A percentile compares a stretch with the other conserved stretches of the same genome.
Conservation (phyloP, 2,888 invertebrate genomes). For the Argyresthia albistria region DNA sequence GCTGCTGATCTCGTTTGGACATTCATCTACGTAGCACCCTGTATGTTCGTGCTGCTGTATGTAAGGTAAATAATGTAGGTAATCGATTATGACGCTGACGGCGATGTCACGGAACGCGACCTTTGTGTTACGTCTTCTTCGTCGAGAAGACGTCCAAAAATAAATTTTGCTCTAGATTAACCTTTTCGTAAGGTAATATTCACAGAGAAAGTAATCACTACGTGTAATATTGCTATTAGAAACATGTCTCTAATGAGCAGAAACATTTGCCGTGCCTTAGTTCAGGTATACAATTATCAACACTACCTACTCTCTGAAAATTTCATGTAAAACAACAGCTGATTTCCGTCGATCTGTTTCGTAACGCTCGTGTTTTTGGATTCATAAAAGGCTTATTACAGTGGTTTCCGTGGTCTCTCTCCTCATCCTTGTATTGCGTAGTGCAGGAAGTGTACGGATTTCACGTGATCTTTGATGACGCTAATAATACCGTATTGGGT, state of each 20-base stretch:
- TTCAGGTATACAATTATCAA: slow-evolving; percentile 33
- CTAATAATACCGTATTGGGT: slow-evolving; percentile 12
- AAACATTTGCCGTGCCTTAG: slow-evolving; percentile 46
- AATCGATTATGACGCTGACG: too few species aligned
- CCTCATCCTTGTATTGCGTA: too few species aligned
- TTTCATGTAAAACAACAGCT: slow-evolving; percentile 1
- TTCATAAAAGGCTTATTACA: neutral
- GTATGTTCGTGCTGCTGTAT: too few species aligned
- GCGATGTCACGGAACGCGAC: too few species aligned
- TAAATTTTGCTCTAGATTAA: slow-evolving; percentile 32
- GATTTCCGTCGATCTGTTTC: slow-evolving; percentile 33
- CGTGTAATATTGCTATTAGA: too few species aligned
- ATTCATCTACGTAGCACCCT: too few species aligned
- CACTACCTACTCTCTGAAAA: slow-evolving; percentile 7
- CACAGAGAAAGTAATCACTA: too few species aligned
- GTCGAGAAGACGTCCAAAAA: slow-evolving; percentile 42
- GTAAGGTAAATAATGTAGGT: too few species aligned
- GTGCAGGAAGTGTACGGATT: too few species aligned
- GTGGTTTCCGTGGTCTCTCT: neutral
- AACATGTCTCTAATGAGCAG: slow-evolving; percentile 56
- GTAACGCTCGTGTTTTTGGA: slow-evolving; percentile 28
- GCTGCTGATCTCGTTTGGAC: too few species aligned
- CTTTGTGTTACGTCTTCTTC: slow-evolving; percentile 37
- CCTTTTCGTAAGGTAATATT: slow-evolving; percentile 26
- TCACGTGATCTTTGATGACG: neutral